Evolutionary conservation across 2,797 vertebrate species (phyloP), one percentile per base, ranked within the genome.

Genomic region (Periparus ater): DNA sequence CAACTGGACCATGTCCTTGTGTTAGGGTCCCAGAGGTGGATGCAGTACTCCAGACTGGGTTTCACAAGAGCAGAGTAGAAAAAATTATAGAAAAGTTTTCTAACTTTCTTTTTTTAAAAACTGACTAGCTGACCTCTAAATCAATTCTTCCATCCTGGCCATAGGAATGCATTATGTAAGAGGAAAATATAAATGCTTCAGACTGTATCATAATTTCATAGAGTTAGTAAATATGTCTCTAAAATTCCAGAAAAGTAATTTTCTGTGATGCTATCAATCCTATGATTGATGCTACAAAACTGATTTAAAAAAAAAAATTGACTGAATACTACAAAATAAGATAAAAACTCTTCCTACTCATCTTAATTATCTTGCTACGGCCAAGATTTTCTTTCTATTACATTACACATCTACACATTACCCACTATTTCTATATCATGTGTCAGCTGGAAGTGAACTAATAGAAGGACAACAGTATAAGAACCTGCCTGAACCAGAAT

Each of bases 401-500:
- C n/a, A n/a, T n/a, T n/a, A n/a, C n/a, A n/a, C n/a, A n/a, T n/a
- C n/a, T n/a, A 34, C 30, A 62, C 61, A 40, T 51, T 60, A 71
- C 66, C 34, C 73, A 53, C 27, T 61, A 63, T 53, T 68, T 73
- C 23, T 40, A 38, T 18, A 40, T 60, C 17, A 44, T 38, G 6
- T 38, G 38, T 88, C 72, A 91, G 12, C 65, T 85, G 57, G 50
- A 92, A 92, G 27, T 16, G 38, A 92, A 71, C 75, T 80, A 91
- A 50, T 48, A 81, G 48, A 82, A 89, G 40, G 26, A 78, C 5
- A 8, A 67, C 20, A 36, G 17, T 51, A 13, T 75, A 81, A 94
- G 38, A 91, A 79, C 42, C 65, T 77, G 32, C 17, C 67, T 67
- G 75, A 96, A 76, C 32, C 61, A 85, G 81, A 92, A 92, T 89